Conservation (phyloP, 2,888 invertebrate species). For the Limnephilus rhombicus region DNA sequence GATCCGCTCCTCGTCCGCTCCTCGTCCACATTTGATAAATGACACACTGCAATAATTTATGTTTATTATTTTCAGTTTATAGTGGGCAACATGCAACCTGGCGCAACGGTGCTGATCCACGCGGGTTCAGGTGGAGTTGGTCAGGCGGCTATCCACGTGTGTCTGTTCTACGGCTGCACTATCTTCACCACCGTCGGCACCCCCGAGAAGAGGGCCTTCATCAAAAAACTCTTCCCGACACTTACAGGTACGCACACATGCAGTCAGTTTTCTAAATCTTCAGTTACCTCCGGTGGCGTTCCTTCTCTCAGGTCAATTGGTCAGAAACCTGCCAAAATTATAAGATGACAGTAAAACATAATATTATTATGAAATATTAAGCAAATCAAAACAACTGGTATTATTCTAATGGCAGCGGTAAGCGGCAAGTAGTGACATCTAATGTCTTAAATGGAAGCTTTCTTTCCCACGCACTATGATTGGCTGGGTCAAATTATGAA, state of each 20-base stretch:
- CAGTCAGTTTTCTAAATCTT: background rate
- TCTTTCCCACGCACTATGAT: too few species aligned
- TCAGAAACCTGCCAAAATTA: too few species aligned
- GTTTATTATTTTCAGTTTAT: slow-evolving; percentile 70
- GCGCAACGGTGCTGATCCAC: slow-evolving; percentile 93
- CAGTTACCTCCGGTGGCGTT: too few species aligned
- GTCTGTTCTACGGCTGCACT: slow-evolving; percentile 91
- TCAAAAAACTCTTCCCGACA: slow-evolving; percentile 92
- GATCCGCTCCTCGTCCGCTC: too few species aligned
- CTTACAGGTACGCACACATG: slow-evolving; percentile 74
- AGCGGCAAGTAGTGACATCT: too few species aligned
- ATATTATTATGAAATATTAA: too few species aligned
- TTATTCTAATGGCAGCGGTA: too few species aligned
- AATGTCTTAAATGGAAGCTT: too few species aligned
- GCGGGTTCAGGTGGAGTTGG: slow-evolving; percentile 98
- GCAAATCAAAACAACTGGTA: too few species aligned
- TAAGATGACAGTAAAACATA: too few species aligned
- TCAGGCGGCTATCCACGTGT: slow-evolving; percentile 97
- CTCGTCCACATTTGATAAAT: background rate
- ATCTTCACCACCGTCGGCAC: slow-evolving; percentile 97
- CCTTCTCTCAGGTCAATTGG: too few species aligned
- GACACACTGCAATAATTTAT: background rate
- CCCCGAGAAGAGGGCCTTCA: slow-evolving; percentile 90
- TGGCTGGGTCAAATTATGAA: too few species aligned
- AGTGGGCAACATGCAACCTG: slow-evolving; percentile 86